Percentiles rank a stretch among this genome's conserved stretches.
Conservation (phyloP, 1,140 invertebrate genomes). For the Macrocentrus cingulum region DNA sequence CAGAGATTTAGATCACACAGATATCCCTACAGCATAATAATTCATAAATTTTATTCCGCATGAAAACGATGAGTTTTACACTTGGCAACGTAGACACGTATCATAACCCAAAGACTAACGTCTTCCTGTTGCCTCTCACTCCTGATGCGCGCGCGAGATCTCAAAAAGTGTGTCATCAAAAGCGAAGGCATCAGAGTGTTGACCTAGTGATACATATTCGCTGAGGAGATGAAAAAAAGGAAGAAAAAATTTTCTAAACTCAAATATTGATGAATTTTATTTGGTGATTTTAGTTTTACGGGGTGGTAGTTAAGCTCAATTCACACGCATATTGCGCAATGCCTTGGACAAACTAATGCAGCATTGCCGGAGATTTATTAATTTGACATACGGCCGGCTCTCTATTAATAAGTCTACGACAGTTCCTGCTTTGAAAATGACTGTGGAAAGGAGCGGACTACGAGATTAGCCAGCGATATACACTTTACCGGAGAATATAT, state of each 20-base stretch:
- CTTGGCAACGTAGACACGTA: conserved; percentile 4
- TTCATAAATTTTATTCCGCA: conserved; percentile 8
- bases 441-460: not conserved
- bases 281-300: not conserved
- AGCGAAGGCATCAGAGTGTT: conserved; percentile 40
- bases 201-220: conserved; percentile 53
- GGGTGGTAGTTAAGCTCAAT: too few species aligned
- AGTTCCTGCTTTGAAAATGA: conserved; percentile 31
- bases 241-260: conserved; percentile 3
- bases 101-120: conserved; percentile 1
- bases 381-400: conserved; percentile 31
- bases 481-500: conserved; percentile 13
- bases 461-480: conserved; percentile 1
- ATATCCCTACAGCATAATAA: not conserved
- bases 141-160: not conserved
- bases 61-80: not conserved
- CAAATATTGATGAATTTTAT: not conserved
- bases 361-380: conserved; percentile 28
- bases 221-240: not conserved
- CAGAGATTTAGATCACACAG: not conserved
- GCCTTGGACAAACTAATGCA: conserved; percentile 10
- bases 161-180: conserved; percentile 47
- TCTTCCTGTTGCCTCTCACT: conserved; percentile 11
- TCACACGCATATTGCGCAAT: not conserved
- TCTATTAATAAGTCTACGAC: conserved; percentile 32